phyloP scores from a whole-genome alignment of 2,888 invertebrate species.

The Leucania comma region DNA sequence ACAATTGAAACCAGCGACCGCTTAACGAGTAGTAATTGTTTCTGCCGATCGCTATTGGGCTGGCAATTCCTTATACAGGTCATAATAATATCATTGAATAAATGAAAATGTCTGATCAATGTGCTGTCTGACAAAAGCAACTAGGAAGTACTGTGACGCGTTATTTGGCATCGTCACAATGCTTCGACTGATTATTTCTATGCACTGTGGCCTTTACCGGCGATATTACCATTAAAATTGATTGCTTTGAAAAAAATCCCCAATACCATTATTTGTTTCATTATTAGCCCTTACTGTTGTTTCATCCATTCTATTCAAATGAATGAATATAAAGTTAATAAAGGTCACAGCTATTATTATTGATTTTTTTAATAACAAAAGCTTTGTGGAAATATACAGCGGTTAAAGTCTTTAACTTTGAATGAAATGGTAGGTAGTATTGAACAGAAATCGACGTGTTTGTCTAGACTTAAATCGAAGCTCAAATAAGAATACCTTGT shows the following conservation, averaged over 20 bases:
- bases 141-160: slow-evolving; percentile 67
- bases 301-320: slow-evolving; percentile 28
- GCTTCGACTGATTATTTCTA: slow-evolving; percentile 57
- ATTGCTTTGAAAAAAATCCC: slow-evolving; percentile 53
- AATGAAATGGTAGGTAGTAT: slow-evolving; percentile 23
- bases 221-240: slow-evolving; percentile 58
- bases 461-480: slow-evolving; percentile 19
- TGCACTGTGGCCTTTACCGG: slow-evolving; percentile 62
- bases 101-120: slow-evolving; percentile 68
- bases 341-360: slow-evolving; percentile 39
- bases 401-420: slow-evolving; percentile 10
- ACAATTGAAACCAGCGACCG: slow-evolving; percentile 85
- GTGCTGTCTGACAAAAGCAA: slow-evolving; percentile 53
- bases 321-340: slow-evolving; percentile 36
- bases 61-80: slow-evolving; percentile 75
- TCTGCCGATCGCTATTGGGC: slow-evolving; percentile 79
- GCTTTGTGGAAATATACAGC: slow-evolving; percentile 4
- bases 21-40: slow-evolving; percentile 88
- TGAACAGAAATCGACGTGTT: slow-evolving; percentile 27
- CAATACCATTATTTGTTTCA: slow-evolving; percentile 27
- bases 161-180: slow-evolving; percentile 64
- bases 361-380: slow-evolving; percentile 28
- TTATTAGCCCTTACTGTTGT: slow-evolving; percentile 24
- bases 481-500: slow-evolving; percentile 24
- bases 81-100: slow-evolving; percentile 74